Conservation (phyloP, 2,113 vertebrate species). For the Arenaria interpres region DNA sequence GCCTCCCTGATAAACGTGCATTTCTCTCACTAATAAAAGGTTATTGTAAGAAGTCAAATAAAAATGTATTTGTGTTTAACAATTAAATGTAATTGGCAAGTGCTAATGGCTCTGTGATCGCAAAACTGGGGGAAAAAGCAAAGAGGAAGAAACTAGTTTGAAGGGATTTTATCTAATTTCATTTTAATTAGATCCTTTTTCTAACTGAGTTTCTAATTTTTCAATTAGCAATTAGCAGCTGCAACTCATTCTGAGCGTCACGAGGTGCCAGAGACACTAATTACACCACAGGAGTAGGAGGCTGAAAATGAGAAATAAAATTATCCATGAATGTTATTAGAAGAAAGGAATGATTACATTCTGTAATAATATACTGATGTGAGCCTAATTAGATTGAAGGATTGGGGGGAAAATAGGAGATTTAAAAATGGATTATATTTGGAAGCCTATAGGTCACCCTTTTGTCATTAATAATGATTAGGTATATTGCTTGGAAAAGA, state of each 20-base stretch:
- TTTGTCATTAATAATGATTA: conserved; percentile 46
- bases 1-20: not conserved
- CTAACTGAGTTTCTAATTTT: conserved; percentile 98
- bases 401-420: conserved; percentile 70
- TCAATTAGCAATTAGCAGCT: conserved; percentile 97
- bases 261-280: conserved; percentile 87
- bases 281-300: conserved; percentile 83
- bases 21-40: conserved; percentile 5
- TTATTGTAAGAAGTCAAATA: conserved; percentile 11
- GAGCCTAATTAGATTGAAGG: conserved; percentile 84
- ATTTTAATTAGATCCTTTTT: conserved; percentile 96
- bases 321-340: conserved; percentile 83
- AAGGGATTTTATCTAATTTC: conserved; percentile 91
- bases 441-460: conserved; percentile 69
- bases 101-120: conserved; percentile 64
- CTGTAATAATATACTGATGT: conserved; percentile 84
- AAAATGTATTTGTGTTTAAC: conserved; percentile 69
- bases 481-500: conserved; percentile 26
- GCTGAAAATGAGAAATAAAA: conserved; percentile 84
- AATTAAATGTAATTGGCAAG: conserved; percentile 70
- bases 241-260: conserved; percentile 85
- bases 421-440: conserved; percentile 64
- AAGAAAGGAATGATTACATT: conserved; percentile 85
- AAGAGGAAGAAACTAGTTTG: conserved; percentile 80
- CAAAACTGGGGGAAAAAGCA: conserved; percentile 71